Percentiles rank a stretch among this genome's conserved stretches.
Evolutionary conservation across 1,140 invertebrate species (phyloP).

Genomic region (Diuraphis noxia): DNA sequence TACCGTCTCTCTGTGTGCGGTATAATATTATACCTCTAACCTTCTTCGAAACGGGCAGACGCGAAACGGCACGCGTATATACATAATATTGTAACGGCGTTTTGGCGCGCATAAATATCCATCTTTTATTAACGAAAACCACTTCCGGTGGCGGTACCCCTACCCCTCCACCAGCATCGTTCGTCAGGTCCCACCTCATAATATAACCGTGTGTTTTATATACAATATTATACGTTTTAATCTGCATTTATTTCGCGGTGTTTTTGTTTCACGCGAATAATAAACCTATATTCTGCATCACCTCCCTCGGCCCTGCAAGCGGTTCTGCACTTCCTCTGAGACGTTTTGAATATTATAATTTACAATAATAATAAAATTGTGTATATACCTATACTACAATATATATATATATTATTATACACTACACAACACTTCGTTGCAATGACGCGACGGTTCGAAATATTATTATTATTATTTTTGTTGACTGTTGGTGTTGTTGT

Average conservation of each 20-base stretch:
- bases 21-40: neutral
- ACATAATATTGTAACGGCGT: neutral
- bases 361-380: neutral
- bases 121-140: slow-evolving; percentile 53
- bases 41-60: neutral
- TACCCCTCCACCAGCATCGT: neutral
- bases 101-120: slow-evolving; percentile 44
- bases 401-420: neutral
- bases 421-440: neutral
- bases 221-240: slow-evolving; percentile 29
- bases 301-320: neutral
- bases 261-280: slow-evolving; percentile 36
- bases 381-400: neutral
- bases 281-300: neutral
- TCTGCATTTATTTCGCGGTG: slow-evolving; percentile 52
- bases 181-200: neutral
- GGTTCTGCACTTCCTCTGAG: neutral
- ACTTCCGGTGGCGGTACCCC: slow-evolving; percentile 15
- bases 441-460: neutral
- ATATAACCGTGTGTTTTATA: neutral
- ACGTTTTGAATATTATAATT: slow-evolving; percentile 7
- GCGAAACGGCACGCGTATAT: neutral
- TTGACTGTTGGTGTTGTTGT: neutral
- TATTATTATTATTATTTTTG: slow-evolving; percentile 19
- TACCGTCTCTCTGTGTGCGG: neutral